These are phyloP conservation scores for Phragmatobia fuliginosa DNA, from an alignment of 2,888 invertebrate species.

Conservation along the genomic window DNA sequence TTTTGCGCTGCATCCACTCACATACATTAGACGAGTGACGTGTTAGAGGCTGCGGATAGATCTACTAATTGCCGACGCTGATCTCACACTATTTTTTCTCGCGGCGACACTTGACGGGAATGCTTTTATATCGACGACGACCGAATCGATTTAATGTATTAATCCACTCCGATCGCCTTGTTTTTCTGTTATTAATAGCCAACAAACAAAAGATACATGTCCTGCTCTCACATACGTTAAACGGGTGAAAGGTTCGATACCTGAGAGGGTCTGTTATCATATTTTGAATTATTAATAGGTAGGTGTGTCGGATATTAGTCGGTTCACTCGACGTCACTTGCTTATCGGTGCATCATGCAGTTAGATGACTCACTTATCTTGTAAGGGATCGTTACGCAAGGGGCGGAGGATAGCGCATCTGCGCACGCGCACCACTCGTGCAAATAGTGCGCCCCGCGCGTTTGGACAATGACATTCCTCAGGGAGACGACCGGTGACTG, in stretches of 20 bases:
- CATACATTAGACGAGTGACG: slow-evolving; percentile 6
- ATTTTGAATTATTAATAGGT: slow-evolving; percentile 48
- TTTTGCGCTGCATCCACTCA: neutral
- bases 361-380: slow-evolving; percentile 61
- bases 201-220: slow-evolving; percentile 65
- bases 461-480: slow-evolving; percentile 48
- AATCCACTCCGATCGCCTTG: slow-evolving; percentile 81
- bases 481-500: slow-evolving; percentile 20
- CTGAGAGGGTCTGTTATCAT: slow-evolving; percentile 28
- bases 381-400: slow-evolving; percentile 60
- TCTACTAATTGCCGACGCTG: slow-evolving; percentile 62
- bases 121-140: slow-evolving; percentile 80
- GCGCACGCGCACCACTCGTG: slow-evolving; percentile 29
- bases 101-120: slow-evolving; percentile 69
- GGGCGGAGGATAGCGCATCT: slow-evolving; percentile 16
- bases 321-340: slow-evolving; percentile 22
- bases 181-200: slow-evolving; percentile 78
- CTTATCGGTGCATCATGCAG: slow-evolving; percentile 54
- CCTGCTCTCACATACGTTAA: slow-evolving; percentile 52
- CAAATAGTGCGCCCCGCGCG: slow-evolving; percentile 22
- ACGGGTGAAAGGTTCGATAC: slow-evolving; percentile 16
- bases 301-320: slow-evolving; percentile 23
- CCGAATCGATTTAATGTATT: slow-evolving; percentile 80
- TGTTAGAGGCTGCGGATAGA: slow-evolving; percentile 28
- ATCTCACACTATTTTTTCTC: slow-evolving; percentile 66